Base-by-base conservation (phyloP, 2,888 invertebrate species). In the Hypercompe scribonia region DNA sequence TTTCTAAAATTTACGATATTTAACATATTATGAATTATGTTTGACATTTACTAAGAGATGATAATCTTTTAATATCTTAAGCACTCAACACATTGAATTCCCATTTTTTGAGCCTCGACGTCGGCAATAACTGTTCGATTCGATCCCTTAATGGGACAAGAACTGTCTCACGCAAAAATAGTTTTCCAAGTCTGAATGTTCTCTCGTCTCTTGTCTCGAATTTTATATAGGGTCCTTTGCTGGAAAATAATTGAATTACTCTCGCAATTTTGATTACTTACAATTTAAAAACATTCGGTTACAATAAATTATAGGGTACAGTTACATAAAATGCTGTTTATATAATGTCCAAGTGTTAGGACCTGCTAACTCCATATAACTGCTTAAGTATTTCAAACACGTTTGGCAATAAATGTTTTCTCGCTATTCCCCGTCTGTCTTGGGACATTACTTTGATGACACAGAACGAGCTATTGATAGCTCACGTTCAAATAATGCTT, bases 401-500 rank as follows among this genome's bases (percentile, higher is more conserved):
- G 61, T 61, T 61, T 18, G 31, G 31, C 31, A 61, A 61, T 61
- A 61, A 61, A 61, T 31, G 61, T 18, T 34, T 28, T 68, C n/a
- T 2, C 28, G 7, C 34, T 7, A 24, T 61, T 69, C 28, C 61
- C 3, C 61, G n/a, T 39, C 31, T 24, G 33, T 61, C 54, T 61
- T 61, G 31, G 61, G 69, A 68, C 58, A 61, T 65, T 3, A 42
- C 36, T 65, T 70, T 36, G 70, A 73, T 63, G 31, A 63, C 39
- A 70, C 50, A 61, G 64, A 72, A 74, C 71, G 74, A 46, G 42
- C 28, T 71, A 74, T 74, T 71, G 71, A 74, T 65, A 61, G 71
- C 42, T 28, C 65, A 74, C 71, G 74, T 74, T 58, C 71, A 71
- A 50, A 71, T 75, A 71, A 75, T 75, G 72, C 69, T 39, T 75